Conservation (phyloP, 2,888 invertebrate genomes). For the Daptonema setosum region DNA sequence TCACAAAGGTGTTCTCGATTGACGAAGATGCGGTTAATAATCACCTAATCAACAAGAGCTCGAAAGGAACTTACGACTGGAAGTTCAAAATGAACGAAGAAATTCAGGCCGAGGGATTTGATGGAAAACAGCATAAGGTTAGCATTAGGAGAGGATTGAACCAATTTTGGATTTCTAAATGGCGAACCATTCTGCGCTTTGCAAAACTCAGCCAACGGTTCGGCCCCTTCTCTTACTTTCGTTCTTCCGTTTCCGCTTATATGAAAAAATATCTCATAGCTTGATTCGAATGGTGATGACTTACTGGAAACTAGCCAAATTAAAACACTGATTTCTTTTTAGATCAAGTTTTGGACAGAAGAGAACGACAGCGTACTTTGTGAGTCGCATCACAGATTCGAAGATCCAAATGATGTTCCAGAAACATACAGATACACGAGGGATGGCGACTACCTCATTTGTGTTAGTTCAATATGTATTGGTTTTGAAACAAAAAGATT, state of each 20-base stretch:
- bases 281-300: too few relatives aligned
- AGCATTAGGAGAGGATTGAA: too few relatives aligned
- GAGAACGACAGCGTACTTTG: neutral
- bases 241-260: too few relatives aligned
- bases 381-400: neutral
- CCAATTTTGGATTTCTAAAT: too few relatives aligned
- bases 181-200: too few relatives aligned
- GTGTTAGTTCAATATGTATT: neutral
- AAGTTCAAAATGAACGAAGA: neutral
- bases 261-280: too few relatives aligned
- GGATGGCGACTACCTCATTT: neutral
- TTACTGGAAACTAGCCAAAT: too few relatives aligned
- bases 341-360: neutral
- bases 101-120: neutral
- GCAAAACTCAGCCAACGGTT: too few relatives aligned
- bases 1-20: neutral
- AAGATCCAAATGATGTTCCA: neutral
- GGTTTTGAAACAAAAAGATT: too few relatives aligned
- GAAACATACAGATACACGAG: neutral
- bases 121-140: conserved; percentile 1
- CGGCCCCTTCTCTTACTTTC: too few relatives aligned
- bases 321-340: too few relatives aligned
- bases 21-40: neutral
- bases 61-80: neutral
- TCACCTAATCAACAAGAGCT: neutral